Percentiles rank a stretch among this genome's conserved stretches.
Conservation (phyloP, 1,140 invertebrate species). For the Sinella curviseta region DNA sequence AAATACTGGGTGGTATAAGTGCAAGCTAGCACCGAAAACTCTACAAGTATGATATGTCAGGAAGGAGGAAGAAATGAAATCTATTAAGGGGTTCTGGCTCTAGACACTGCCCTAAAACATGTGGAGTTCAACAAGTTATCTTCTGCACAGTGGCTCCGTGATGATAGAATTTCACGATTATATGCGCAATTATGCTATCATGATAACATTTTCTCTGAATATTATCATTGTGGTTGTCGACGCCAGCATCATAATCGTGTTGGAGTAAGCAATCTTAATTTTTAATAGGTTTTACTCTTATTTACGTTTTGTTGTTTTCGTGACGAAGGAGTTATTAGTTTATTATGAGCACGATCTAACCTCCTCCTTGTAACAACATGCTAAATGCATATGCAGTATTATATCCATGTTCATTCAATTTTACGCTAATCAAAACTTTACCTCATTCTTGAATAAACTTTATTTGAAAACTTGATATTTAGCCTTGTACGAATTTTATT, state of each 20-base stretch:
- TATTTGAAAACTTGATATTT: background rate
- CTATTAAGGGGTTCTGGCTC: background rate
- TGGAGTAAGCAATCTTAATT: no score
- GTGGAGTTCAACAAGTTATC: constrained; percentile 19
- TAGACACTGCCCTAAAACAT: background rate
- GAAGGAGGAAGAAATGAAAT: background rate
- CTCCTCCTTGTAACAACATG: no score
- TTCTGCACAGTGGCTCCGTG: background rate
- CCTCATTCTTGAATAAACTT: background rate
- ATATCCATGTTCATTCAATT: background rate
- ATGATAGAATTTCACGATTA: constrained; percentile 19
- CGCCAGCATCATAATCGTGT: background rate
- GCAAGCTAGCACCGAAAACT: background rate
- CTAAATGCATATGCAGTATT: background rate
- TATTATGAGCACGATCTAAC: no score
- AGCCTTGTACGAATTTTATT: background rate
- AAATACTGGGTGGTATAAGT: no score
- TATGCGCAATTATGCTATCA: background rate
- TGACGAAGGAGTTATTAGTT: no score
- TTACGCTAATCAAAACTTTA: background rate
- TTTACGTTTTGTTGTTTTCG: no score
- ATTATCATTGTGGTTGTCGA: background rate
- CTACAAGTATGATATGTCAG: background rate
- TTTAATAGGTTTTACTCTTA: no score
- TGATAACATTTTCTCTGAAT: background rate